Evolutionary conservation across 2,888 invertebrate species (phyloP).

Genomic region (Nipponacmea schrenckii): DNA sequence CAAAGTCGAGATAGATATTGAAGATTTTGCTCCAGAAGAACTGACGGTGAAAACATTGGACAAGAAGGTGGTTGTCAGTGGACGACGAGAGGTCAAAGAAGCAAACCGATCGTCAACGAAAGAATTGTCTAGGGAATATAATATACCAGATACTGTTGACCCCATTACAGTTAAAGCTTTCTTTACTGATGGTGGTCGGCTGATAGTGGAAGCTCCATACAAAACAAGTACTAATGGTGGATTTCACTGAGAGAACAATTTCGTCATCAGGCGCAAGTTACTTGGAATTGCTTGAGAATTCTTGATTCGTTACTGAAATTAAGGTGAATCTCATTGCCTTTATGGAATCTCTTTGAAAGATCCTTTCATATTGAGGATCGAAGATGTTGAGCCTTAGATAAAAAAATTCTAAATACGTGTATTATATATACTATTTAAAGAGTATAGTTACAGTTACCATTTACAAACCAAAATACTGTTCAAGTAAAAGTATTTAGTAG

Average conservation of each 20-base stretch:
- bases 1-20: conserved; percentile 62
- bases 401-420: too few relatives aligned
- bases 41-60: conserved; percentile 64
- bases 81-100: conserved; percentile 59
- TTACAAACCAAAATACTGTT: too few relatives aligned
- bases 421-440: too few relatives aligned
- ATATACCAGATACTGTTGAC: conserved; percentile 65
- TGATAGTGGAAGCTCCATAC: conserved; percentile 64
- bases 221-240: conserved; percentile 16
- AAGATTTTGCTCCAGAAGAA: conserved; percentile 65
- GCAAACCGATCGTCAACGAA: conserved; percentile 60
- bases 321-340: too few relatives aligned
- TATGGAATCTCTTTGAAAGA: too few relatives aligned
- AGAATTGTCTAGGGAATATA: conserved; percentile 64
- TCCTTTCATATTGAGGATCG: too few relatives aligned
- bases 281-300: background rate
- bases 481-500: too few relatives aligned
- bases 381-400: too few relatives aligned
- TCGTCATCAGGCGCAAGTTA: conserved; percentile 1
- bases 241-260: background rate
- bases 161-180: conserved; percentile 64
- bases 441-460: too few relatives aligned
- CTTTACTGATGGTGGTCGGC: conserved; percentile 63
- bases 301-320: too few relatives aligned
- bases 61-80: conserved; percentile 58